A percentile compares a stretch with the other conserved stretches of the same genome.
Evolutionary conservation across 2,797 vertebrate genomes (phyloP).

Genomic region (Muscicapa comitata): DNA sequence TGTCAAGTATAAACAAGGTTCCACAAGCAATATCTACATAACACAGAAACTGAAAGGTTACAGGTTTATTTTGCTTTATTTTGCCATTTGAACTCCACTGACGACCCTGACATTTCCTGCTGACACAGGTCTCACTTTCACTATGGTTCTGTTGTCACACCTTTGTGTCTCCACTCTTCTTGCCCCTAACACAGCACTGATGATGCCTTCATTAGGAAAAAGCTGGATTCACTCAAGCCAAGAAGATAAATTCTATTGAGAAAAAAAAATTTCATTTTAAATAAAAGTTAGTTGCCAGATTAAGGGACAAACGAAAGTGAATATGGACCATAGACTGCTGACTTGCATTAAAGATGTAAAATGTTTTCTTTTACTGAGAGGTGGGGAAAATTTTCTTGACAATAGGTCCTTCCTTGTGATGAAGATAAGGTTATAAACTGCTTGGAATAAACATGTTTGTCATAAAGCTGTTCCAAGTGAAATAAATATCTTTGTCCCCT

Average conservation of each 20-base stretch:
- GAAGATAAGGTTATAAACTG: neutral
- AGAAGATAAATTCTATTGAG: neutral
- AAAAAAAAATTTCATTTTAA: neutral
- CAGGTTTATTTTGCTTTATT: neutral
- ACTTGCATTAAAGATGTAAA: neutral
- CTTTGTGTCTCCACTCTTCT: neutral
- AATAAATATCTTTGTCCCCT: neutral
- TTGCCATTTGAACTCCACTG: neutral
- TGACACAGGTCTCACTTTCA: neutral
- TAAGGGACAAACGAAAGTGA: neutral
- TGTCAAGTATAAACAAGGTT: neutral
- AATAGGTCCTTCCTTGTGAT: neutral
- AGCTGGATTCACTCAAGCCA: neutral
- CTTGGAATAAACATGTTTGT: neutral
- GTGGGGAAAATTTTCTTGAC: neutral
- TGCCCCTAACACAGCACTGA: neutral
- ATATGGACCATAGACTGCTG: neutral
- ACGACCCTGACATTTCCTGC: neutral
- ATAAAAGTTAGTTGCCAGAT: neutral
- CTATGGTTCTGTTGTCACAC: neutral
- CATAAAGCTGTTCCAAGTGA: neutral
- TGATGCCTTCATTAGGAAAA: neutral
- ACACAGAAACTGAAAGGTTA: neutral
- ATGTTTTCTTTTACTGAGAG: neutral
- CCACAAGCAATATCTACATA: neutral